Evolutionary conservation across 2,797 vertebrate species (phyloP).

Genomic region (Liasis olivaceus): DNA sequence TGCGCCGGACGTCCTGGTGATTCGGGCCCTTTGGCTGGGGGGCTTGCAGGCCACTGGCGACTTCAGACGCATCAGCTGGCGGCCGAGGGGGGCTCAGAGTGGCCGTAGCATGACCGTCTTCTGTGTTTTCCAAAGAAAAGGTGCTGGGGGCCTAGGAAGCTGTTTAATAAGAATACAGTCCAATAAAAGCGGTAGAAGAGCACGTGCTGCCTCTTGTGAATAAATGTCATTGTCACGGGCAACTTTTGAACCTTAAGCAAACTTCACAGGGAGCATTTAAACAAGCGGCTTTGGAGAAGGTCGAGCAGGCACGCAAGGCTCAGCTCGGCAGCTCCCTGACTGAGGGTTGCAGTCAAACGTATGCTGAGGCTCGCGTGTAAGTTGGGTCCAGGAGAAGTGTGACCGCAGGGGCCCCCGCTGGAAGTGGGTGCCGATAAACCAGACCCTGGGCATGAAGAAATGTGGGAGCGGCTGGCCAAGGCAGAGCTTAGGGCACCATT

Average conservation of each 20-base stretch:
- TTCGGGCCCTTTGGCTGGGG: background rate
- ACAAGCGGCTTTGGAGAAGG: background rate
- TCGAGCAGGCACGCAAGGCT: fast-evolving
- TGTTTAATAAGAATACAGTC: slow-evolving; percentile 15
- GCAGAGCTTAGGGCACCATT: too few species aligned
- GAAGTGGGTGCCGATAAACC: background rate
- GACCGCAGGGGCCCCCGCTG: too few species aligned
- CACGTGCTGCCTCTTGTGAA: background rate
- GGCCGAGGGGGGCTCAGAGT: fast-evolving
- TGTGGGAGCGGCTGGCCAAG: too few species aligned
- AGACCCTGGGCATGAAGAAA: too few species aligned
- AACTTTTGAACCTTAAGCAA: slow-evolving; percentile 21
- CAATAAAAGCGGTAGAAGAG: slow-evolving; percentile 10
- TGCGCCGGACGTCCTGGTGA: background rate
- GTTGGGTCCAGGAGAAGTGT: too few species aligned
- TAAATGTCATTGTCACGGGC: slow-evolving; percentile 17
- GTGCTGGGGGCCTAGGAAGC: background rate
- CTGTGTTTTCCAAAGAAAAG: slow-evolving; percentile 36
- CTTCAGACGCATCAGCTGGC: background rate
- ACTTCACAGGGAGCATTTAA: background rate
- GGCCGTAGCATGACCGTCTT: background rate
- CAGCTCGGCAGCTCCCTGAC: background rate
- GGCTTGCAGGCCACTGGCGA: background rate
- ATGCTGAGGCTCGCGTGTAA: too few species aligned
- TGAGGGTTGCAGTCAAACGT: background rate